Evolutionary conservation across 2,888 invertebrate genomes (phyloP), one percentile per base, ranked within the genome.

Genomic region (Nowickia ferox): DNA sequence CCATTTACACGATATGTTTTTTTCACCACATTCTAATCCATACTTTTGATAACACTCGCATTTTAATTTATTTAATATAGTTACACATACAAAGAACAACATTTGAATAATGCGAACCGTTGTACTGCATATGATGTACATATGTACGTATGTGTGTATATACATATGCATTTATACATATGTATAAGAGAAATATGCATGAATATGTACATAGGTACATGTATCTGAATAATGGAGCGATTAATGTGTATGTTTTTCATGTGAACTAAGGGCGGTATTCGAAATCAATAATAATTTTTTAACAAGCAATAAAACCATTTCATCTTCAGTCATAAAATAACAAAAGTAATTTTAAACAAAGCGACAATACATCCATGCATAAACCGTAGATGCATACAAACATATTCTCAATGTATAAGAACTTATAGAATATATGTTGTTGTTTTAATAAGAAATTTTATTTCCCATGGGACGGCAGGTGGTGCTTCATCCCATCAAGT

Each of bases 241-340:
- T 19, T 11, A 44, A 19, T 44, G 44, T 57, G n/a, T 46, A 3
- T n/a, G n/a, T n/a, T 38, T 61, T 59, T 22, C 30, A 22, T 40
- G 10, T 9, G 5, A 51, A 68, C 11, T 30, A 30, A 57, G 30
- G 13, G 13, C 6, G 22, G 3, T 6, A 46, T 8, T 2, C 1
- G 46, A 72, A 72, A 59, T 72, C 72, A 72, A 59, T 59, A 59
- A 59, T 11, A 15, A n/a, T 46, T 59, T 22, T 30, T 72, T 59
- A 48, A 51, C 30, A 17, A 38, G 46, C 8, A 44, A 72, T 46
- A 74, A 74, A 48, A 74, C 46, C 55, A 63, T 55, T 79, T 71
- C 46, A 68, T 59, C 55, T 40, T 4, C 61, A 59, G 68, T 46
- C 44, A 81, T 59, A 68, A 59, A 68, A 59, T 9, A 40, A 22